These are phyloP conservation scores for Zophobas morio DNA, from an alignment of 1,140 invertebrate species.

Conservation along the genomic window DNA sequence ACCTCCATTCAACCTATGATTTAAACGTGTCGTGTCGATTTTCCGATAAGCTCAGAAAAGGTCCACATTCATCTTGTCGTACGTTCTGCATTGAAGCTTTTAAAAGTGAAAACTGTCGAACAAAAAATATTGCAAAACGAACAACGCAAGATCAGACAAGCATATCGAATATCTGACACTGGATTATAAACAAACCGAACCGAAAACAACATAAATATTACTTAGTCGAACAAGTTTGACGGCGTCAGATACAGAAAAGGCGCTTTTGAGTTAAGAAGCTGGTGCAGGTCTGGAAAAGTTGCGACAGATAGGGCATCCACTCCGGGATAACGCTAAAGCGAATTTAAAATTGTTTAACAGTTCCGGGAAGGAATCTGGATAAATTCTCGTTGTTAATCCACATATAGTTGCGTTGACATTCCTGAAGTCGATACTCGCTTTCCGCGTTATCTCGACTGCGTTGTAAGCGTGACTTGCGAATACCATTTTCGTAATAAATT, in stretches of 20 bases:
- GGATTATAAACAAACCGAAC: conserved; percentile 36
- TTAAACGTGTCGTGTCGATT: conserved; percentile 18
- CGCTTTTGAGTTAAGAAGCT: too few relatives aligned
- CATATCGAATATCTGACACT: conserved; percentile 31
- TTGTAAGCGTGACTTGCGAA: too few relatives aligned
- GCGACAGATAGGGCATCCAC: background rate
- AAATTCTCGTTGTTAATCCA: too few relatives aligned
- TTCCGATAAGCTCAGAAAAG: background rate
- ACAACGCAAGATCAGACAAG: conserved; percentile 29
- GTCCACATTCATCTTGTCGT: conserved; percentile 19
- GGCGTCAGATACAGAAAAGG: conserved; percentile 16
- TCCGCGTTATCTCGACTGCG: too few relatives aligned
- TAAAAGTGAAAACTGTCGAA: conserved; percentile 30
- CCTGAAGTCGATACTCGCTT: too few relatives aligned
- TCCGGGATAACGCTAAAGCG: too few relatives aligned
- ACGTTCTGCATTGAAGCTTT: conserved; percentile 10
- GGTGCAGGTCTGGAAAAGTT: background rate
- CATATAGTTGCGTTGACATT: too few relatives aligned
- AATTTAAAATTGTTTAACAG: too few relatives aligned
- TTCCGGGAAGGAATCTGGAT: too few relatives aligned
- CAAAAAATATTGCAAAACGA: conserved; percentile 3
- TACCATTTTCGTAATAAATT: too few relatives aligned
- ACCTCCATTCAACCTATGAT: conserved; percentile 25
- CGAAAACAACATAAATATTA: conserved; percentile 47
- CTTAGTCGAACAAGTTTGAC: conserved; percentile 32